Evolutionary conservation across 2,888 invertebrate genomes (phyloP).

Genomic region (Tuta absoluta): DNA sequence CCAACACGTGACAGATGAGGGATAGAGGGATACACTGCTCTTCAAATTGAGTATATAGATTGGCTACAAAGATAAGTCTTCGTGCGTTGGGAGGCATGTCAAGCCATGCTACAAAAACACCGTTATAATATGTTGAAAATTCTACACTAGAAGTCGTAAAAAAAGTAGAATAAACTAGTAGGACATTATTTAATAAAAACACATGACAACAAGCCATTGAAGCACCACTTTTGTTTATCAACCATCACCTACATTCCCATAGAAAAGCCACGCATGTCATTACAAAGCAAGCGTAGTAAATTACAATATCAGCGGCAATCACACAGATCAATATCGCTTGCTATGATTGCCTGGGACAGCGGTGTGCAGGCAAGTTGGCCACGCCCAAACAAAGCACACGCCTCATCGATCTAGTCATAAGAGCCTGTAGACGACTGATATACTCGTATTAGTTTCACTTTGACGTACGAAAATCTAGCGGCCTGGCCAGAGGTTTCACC

Average conservation of each 20-base stretch:
- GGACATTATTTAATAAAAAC: too few species aligned
- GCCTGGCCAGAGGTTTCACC: too few species aligned
- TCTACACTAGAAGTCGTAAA: too few species aligned
- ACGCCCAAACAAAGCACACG: conserved; percentile 19
- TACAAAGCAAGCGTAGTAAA: neutral
- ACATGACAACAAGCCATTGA: too few species aligned
- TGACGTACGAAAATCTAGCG: too few species aligned
- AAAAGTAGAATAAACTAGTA: too few species aligned
- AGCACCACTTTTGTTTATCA: neutral
- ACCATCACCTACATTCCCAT: neutral
- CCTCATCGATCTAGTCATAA: conserved; percentile 24
- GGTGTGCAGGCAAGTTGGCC: conserved; percentile 23
- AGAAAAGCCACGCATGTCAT: conserved; percentile 3
- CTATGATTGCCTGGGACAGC: conserved; percentile 29
- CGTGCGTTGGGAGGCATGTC: too few species aligned
- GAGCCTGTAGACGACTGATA: too few species aligned
- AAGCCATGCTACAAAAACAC: too few species aligned
- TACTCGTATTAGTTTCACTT: too few species aligned
- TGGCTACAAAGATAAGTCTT: neutral
- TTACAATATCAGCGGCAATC: neutral
- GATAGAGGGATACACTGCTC: neutral
- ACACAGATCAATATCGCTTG: conserved; percentile 14
- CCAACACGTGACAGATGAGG: conserved; percentile 1
- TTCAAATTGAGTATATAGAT: neutral
- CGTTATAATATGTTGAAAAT: too few species aligned